These are phyloP conservation scores for Phalacrocorax brasilianus DNA, from an alignment of 2,113 vertebrate genomes.

Conservation along the genomic window DNA sequence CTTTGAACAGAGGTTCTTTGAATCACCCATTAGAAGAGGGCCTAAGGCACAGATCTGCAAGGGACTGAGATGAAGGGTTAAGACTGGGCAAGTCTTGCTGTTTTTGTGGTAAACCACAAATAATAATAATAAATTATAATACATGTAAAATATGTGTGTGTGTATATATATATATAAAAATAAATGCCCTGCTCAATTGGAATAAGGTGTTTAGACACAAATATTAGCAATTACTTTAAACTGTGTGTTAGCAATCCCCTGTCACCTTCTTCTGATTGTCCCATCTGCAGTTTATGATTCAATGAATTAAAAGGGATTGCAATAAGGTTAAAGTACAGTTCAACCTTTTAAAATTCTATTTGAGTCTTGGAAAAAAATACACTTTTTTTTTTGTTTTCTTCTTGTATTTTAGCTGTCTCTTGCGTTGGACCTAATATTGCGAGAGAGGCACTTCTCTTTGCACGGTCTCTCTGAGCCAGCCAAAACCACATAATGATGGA, in stretches of 20 bases:
- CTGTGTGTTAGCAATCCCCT: background rate
- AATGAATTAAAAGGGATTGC: background rate
- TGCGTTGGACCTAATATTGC: conserved; percentile 5
- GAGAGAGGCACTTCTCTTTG: conserved; percentile 41
- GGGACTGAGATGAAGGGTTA: background rate
- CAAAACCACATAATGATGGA: conserved; percentile 60
- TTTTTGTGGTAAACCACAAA: background rate
- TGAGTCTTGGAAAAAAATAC: background rate
- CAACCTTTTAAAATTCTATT: background rate
- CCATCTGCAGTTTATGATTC: background rate
- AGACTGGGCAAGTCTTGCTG: background rate
- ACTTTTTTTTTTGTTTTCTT: background rate
- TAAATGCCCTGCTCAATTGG: background rate
- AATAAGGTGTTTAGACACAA: background rate
- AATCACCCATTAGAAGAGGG: background rate
- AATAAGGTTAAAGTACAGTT: background rate
- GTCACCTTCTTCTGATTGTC: background rate
- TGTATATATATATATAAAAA: background rate
- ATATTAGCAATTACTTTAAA: background rate
- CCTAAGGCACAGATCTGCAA: background rate
- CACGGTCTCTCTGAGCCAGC: background rate
- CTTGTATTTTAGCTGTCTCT: conserved; percentile 5
- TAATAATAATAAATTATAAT: background rate
- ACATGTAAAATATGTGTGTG: background rate
- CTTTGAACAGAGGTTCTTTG: background rate